These are phyloP conservation scores for Volucella zonaria DNA, from an alignment of 2,888 invertebrate genomes.

Conservation along the genomic window DNA sequence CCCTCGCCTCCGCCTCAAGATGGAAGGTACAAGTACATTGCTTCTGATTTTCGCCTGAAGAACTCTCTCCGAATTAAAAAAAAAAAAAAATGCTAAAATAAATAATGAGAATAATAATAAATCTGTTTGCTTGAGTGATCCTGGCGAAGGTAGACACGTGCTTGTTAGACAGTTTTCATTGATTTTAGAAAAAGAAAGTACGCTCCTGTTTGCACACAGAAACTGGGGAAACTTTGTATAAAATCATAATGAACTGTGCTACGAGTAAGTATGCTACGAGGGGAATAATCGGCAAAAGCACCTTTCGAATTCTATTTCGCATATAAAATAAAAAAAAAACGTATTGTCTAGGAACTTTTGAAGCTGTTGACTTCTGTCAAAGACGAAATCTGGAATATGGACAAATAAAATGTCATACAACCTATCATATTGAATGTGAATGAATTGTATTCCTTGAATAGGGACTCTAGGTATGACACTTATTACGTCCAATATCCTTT, in stretches of 20 bases:
- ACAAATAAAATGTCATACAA: too few species aligned
- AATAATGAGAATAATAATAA: neutral
- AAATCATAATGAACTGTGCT: slow-evolving; percentile 31
- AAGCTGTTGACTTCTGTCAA: too few species aligned
- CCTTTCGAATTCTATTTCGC: too few species aligned
- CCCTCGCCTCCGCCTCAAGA: slow-evolving; percentile 20
- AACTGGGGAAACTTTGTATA: slow-evolving; percentile 11
- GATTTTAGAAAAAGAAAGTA: slow-evolving; percentile 22
- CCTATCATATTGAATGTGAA: too few species aligned
- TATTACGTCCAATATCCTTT: too few species aligned
- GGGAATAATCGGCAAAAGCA: too few species aligned
- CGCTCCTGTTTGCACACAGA: slow-evolving; percentile 3
- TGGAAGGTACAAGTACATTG: slow-evolving; percentile 21
- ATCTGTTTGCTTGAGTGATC: slow-evolving; percentile 61
- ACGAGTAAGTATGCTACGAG: slow-evolving; percentile 16
- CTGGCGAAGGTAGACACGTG: slow-evolving; percentile 60
- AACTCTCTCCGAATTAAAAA: slow-evolving; percentile 50
- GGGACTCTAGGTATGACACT: too few species aligned
- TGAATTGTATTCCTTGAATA: too few species aligned
- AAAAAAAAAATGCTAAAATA: slow-evolving; percentile 42
- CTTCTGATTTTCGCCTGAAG: slow-evolving; percentile 60
- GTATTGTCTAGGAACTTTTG: too few species aligned
- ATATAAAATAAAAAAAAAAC: too few species aligned
- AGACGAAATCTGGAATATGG: too few species aligned
- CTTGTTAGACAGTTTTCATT: slow-evolving; percentile 52